Conservation (phyloP, 2,113 vertebrate genomes). For the Gymnocephalus cernua region DNA sequence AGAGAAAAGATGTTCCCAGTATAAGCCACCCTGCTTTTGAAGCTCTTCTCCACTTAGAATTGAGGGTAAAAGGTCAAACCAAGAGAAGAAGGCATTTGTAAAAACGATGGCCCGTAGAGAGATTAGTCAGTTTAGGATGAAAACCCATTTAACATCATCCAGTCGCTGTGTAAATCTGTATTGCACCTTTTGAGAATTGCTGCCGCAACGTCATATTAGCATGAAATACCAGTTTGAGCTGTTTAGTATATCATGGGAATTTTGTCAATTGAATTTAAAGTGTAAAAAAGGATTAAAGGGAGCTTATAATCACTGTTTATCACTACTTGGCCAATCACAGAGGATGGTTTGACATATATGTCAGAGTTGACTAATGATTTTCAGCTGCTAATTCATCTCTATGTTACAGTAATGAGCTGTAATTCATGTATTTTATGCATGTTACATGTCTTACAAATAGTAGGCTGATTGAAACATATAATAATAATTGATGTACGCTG, state of each 20-base stretch:
- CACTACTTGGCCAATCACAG: slow-evolving; percentile 27
- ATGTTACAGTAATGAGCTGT: slow-evolving; percentile 22
- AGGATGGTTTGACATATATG: slow-evolving; percentile 42
- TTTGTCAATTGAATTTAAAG: slow-evolving; percentile 62
- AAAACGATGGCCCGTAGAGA: slow-evolving; percentile 53
- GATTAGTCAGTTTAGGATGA: slow-evolving; percentile 61
- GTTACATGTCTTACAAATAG: slow-evolving; percentile 53
- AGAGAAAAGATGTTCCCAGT: slow-evolving; percentile 6
- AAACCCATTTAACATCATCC: slow-evolving; percentile 70
- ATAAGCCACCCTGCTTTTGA: slow-evolving; percentile 50
- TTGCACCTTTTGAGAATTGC: slow-evolving; percentile 64
- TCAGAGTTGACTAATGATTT: slow-evolving; percentile 57
- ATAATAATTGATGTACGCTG: slow-evolving; percentile 19
- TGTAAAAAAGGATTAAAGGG: slow-evolving; percentile 47
- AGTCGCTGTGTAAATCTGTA: slow-evolving; percentile 61
- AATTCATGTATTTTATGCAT: slow-evolving; percentile 24
- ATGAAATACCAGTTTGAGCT: slow-evolving; percentile 47
- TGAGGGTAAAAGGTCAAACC: slow-evolving; percentile 65
- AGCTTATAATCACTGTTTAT: slow-evolving; percentile 51
- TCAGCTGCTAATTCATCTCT: slow-evolving; percentile 27
- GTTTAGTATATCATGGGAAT: slow-evolving; percentile 53
- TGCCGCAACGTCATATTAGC: slow-evolving; percentile 27
- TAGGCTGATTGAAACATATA: slow-evolving; percentile 38
- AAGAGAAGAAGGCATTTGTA: slow-evolving; percentile 55
- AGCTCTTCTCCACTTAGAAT: slow-evolving; percentile 54